Percentiles rank a stretch among this genome's conserved stretches.
Conservation (phyloP, 2,888 invertebrate species). For the Idaea dimidiata region DNA sequence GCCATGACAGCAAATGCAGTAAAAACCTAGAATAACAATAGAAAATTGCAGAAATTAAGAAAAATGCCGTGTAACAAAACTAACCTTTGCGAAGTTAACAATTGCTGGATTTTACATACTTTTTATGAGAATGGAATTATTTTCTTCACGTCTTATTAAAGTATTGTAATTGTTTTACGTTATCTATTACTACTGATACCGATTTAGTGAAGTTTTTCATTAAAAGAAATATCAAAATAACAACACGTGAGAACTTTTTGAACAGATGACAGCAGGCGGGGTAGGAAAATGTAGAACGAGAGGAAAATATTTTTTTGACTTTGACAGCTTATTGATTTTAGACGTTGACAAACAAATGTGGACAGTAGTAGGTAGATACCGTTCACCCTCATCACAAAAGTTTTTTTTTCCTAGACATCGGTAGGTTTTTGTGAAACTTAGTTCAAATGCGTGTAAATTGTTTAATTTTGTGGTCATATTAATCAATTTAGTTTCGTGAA, state of each 20-base stretch:
- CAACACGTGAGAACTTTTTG: not conserved
- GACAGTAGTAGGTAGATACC: not conserved
- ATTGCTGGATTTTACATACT: not conserved
- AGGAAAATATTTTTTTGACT: not conserved
- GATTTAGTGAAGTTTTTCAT: not conserved
- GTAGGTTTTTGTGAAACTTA: no score
- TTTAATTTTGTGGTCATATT: no score
- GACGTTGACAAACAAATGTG: not conserved
- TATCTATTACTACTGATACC: not conserved
- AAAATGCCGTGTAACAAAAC: not conserved
- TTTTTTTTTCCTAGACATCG: no score
- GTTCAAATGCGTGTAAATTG: no score
- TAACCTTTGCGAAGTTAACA: slow-evolving; percentile 5
- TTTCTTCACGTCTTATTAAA: not conserved
- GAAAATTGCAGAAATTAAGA: not conserved
- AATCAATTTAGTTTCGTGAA: no score
- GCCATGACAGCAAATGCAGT: slow-evolving; percentile 42
- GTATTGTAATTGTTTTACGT: not conserved
- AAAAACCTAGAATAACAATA: slow-evolving; percentile 7
- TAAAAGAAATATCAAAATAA: not conserved
- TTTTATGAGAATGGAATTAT: not conserved
- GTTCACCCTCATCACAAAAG: no score
- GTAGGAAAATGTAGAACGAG: not conserved
- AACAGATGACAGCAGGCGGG: not conserved
- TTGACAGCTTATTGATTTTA: not conserved